Percentiles rank a stretch among this genome's conserved stretches.
phyloP scores from a whole-genome alignment of 2,113 vertebrate species.

The Lates calcarifer region DNA sequence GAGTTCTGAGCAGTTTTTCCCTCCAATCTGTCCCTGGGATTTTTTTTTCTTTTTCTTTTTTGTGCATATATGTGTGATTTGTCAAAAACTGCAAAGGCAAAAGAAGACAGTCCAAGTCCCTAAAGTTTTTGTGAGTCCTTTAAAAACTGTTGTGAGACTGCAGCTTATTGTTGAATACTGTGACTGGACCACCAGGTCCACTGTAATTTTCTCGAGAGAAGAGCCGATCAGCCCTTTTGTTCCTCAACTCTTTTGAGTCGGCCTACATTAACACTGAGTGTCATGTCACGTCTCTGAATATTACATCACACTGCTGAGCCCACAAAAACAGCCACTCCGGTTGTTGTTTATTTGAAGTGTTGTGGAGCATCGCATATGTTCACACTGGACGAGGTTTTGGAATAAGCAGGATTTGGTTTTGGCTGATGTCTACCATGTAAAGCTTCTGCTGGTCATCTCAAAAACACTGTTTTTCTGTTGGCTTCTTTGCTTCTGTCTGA shows the following conservation, averaged over 20 bases:
- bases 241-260: constrained; percentile 10
- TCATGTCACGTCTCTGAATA: constrained; percentile 27
- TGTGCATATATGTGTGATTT: background rate
- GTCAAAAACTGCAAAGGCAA: background rate
- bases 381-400: constrained; percentile 59
- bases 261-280: constrained; percentile 16
- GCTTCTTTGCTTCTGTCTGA: constrained; percentile 58
- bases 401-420: constrained; percentile 67
- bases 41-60: background rate
- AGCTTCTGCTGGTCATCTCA: constrained; percentile 38
- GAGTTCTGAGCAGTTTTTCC: background rate
- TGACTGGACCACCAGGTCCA: constrained; percentile 18
- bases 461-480: constrained; percentile 42
- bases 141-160: background rate
- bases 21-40: background rate
- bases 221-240: constrained; percentile 2
- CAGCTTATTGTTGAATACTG: constrained; percentile 13
- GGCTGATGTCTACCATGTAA: constrained; percentile 16
- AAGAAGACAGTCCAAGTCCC: background rate
- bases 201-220: constrained; percentile 16
- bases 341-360: constrained; percentile 38
- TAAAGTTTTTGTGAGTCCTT: background rate
- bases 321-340: constrained; percentile 25
- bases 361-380: constrained; percentile 50
- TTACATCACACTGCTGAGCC: constrained; percentile 63